Percentiles rank a stretch among this genome's conserved stretches.
Evolutionary conservation across 2,888 invertebrate species (phyloP).

Genomic region (Ennomos erosarius): DNA sequence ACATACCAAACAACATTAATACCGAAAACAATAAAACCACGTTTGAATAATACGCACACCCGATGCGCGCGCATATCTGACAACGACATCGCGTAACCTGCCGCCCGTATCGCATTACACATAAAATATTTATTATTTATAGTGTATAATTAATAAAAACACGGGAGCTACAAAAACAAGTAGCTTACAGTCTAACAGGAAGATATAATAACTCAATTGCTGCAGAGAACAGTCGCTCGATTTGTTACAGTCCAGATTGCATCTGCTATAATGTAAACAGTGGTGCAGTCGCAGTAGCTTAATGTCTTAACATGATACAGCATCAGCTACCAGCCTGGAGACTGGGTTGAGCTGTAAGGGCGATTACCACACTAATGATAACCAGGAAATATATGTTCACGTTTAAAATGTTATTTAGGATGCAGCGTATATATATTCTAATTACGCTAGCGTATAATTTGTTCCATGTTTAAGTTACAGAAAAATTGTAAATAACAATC

Average conservation of each 20-base stretch:
- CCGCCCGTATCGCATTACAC: slow-evolving; percentile 78
- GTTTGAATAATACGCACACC: slow-evolving; percentile 75
- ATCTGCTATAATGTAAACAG: slow-evolving; percentile 73
- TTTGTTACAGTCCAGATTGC: slow-evolving; percentile 83
- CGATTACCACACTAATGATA: too few species aligned
- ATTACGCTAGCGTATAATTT: too few species aligned
- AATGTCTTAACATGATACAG: slow-evolving; percentile 77
- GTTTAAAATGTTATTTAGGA: too few species aligned
- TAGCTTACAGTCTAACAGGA: slow-evolving; percentile 74
- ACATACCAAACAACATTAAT: slow-evolving; percentile 62
- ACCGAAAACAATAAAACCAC: slow-evolving; percentile 75
- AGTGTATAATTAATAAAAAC: slow-evolving; percentile 83
- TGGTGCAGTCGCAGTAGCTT: slow-evolving; percentile 65
- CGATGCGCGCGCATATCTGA: slow-evolving; percentile 67
- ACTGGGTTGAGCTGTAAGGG: slow-evolving; percentile 1
- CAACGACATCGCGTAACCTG: slow-evolving; percentile 70
- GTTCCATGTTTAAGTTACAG: too few species aligned
- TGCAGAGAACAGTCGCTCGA: slow-evolving; percentile 70
- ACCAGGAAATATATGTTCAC: too few species aligned
- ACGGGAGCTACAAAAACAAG: slow-evolving; percentile 82
- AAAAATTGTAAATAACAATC: too few species aligned
- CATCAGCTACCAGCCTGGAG: slow-evolving; percentile 59
- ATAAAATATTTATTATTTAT: slow-evolving; percentile 85
- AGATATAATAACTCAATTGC: slow-evolving; percentile 85
- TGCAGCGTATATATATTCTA: too few species aligned